A percentile compares a stretch with the other conserved stretches of the same genome.
Evolutionary conservation across 2,888 invertebrate species (phyloP).

Genomic region (Elaeidobius kamerunicus): DNA sequence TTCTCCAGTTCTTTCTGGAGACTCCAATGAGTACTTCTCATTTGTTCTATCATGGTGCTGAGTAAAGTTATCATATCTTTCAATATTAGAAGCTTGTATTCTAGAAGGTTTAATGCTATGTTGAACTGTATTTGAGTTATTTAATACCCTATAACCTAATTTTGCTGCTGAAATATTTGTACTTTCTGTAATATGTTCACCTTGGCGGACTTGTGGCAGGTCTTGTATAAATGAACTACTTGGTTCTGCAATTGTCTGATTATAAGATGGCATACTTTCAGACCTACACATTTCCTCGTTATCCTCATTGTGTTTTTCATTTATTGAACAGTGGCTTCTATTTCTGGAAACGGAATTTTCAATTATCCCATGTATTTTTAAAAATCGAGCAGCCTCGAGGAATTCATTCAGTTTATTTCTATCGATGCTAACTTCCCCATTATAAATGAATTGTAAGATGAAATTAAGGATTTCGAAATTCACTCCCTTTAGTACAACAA

Average conservation of each 20-base stretch:
- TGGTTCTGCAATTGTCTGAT: too few relatives aligned
- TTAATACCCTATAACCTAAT: too few relatives aligned
- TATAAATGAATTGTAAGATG: slow-evolving; percentile 65
- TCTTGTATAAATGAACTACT: too few relatives aligned
- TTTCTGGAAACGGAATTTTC: slow-evolving; percentile 20
- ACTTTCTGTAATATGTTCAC: too few relatives aligned
- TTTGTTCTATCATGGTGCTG: not conserved
- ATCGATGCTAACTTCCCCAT: slow-evolving; percentile 66
- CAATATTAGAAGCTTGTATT: not conserved
- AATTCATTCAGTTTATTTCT: slow-evolving; percentile 62
- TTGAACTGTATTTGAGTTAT: too few relatives aligned
- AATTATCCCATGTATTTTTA: slow-evolving; percentile 64
- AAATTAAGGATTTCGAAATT: slow-evolving; percentile 62
- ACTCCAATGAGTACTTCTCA: slow-evolving; percentile 2
- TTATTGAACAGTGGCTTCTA: not conserved
- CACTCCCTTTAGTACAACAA: slow-evolving; percentile 66
- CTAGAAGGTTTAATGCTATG: too few relatives aligned
- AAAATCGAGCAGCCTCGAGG: slow-evolving; percentile 60
- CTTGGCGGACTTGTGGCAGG: too few relatives aligned
- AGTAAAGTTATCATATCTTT: not conserved
- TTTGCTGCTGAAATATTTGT: too few relatives aligned
- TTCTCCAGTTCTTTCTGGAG: not conserved
- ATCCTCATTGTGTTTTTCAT: not conserved
- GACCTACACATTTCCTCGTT: not conserved
- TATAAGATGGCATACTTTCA: not conserved